Evolutionary conservation across 2,113 vertebrate species (phyloP).

Genomic region (Perccottus glenii): DNA sequence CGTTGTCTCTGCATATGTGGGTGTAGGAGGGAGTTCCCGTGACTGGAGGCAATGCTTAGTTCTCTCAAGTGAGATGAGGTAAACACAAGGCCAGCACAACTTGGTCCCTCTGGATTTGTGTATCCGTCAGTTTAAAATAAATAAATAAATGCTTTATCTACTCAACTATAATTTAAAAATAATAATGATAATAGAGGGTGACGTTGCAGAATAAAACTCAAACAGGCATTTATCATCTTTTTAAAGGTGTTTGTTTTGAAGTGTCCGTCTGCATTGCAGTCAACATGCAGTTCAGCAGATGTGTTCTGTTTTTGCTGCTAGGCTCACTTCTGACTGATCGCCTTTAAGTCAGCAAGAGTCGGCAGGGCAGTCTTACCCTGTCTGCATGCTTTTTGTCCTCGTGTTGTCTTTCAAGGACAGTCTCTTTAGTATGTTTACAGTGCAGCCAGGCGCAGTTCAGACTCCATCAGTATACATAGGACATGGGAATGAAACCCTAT

Average conservation of each 20-base stretch:
- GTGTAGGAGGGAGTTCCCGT: constrained; percentile 53
- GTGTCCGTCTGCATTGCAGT: constrained; percentile 21
- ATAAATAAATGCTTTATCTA: too few relatives aligned
- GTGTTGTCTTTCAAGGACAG: constrained; percentile 29
- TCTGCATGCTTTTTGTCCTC: constrained; percentile 10
- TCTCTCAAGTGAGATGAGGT: constrained; percentile 53
- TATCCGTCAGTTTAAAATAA: constrained; percentile 22
- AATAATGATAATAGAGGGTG: background rate
- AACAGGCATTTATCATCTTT: background rate
- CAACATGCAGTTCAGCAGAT: constrained; percentile 1
- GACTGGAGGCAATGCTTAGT: constrained; percentile 17
- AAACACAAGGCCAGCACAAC: constrained; percentile 60
- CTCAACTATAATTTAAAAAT: background rate
- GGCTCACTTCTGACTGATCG: constrained; percentile 19
- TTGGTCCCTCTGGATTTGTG: constrained; percentile 38
- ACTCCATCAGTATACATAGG: constrained; percentile 45
- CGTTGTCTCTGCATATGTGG: constrained; percentile 42
- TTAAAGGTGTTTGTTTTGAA: constrained; percentile 1
- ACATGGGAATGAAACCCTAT: background rate
- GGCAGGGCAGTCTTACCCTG: constrained; percentile 9
- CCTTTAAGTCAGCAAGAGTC: constrained; percentile 35
- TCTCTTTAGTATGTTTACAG: constrained; percentile 43
- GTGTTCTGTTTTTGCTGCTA: constrained; percentile 3
- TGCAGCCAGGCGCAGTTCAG: constrained; percentile 31
- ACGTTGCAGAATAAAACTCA: constrained; percentile 2